A percentile compares a stretch with the other conserved stretches of the same genome.
phyloP scores from a whole-genome alignment of 2,113 vertebrate species.

The Myrmecobius fasciatus region DNA sequence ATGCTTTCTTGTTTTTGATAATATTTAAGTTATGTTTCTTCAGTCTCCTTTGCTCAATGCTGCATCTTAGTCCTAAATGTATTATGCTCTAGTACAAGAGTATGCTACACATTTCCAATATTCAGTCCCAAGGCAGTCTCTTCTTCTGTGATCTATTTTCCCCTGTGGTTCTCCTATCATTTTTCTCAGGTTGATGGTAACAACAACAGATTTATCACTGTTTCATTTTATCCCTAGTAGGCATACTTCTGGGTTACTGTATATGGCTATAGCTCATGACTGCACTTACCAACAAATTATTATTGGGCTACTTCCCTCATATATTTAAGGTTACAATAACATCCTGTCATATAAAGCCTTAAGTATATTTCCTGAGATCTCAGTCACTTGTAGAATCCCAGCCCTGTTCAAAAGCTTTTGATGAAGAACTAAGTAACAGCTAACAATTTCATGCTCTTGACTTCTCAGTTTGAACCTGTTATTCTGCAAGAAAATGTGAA shows the following conservation, averaged over 20 bases:
- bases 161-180: not conserved
- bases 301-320: not conserved
- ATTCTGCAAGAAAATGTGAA: not conserved
- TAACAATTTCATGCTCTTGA: not conserved
- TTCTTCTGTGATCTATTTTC: not conserved
- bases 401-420: not conserved
- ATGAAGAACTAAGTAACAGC: not conserved
- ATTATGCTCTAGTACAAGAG: not conserved
- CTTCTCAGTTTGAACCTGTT: not conserved
- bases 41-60: not conserved
- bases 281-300: constrained; percentile 3
- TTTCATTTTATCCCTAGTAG: not conserved
- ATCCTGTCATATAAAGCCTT: constrained; percentile 1
- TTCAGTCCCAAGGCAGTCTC: not conserved
- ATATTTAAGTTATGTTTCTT: not conserved
- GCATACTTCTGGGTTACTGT: not conserved
- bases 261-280: not conserved
- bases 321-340: not conserved
- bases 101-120: not conserved
- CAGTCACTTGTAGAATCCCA: not conserved
- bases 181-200: not conserved
- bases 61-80: not conserved
- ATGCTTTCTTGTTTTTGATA: not conserved
- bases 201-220: not conserved
- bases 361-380: not conserved